phyloP scores from a whole-genome alignment of 2,797 vertebrate species.

The Cygnus olor region DNA sequence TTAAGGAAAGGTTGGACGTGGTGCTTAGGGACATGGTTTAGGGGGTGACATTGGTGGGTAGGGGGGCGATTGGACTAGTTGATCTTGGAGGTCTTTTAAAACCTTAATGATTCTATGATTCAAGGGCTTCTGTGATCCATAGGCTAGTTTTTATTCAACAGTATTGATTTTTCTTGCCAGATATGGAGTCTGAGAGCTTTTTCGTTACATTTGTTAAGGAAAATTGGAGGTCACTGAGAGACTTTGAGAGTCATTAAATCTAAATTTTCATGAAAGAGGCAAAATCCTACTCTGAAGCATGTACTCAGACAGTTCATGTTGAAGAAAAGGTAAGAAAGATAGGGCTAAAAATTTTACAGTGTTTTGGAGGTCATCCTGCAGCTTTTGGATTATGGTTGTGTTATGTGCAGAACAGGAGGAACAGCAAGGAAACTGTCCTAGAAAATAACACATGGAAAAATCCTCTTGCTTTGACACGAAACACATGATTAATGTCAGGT shows the following conservation, averaged over 20 bases:
- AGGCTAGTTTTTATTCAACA: slow-evolving; percentile 20
- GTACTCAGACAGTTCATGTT: neutral
- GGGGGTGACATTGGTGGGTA: no score
- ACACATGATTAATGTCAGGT: neutral
- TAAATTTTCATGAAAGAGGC: slow-evolving; percentile 53
- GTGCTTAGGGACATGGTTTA: no score
- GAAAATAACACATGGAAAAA: neutral
- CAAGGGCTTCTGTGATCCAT: neutral
- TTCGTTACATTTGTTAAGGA: slow-evolving; percentile 39
- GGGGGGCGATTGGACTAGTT: no score
- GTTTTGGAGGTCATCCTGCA: neutral
- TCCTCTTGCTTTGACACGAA: neutral
- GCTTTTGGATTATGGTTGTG: neutral
- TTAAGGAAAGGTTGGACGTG: no score
- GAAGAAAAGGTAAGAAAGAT: neutral
- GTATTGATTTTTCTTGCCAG: slow-evolving; percentile 43
- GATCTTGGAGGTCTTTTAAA: no score
- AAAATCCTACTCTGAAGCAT: slow-evolving; percentile 17
- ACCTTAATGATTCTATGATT: no score
- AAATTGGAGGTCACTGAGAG: slow-evolving; percentile 34
- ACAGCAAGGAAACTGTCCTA: neutral
- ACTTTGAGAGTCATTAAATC: slow-evolving; percentile 45
- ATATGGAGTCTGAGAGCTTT: slow-evolving; percentile 5
- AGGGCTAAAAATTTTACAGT: neutral
- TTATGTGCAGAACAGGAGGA: neutral